Evolutionary conservation across 2,113 vertebrate genomes (phyloP).

Genomic region (Talpa occidentalis): DNA sequence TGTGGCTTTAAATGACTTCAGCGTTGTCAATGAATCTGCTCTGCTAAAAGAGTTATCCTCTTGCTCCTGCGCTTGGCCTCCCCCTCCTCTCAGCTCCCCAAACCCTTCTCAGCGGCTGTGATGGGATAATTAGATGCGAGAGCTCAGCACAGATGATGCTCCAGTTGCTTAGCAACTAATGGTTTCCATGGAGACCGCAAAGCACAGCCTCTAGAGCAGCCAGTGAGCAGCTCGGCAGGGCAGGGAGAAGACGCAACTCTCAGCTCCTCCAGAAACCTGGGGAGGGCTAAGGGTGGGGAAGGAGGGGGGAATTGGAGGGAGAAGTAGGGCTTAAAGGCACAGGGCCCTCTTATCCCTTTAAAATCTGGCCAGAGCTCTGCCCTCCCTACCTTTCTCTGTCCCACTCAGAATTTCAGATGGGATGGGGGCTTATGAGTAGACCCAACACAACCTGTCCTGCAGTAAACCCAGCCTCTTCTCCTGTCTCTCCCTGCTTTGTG

Average conservation of each 20-base stretch:
- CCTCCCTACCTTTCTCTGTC: not conserved
- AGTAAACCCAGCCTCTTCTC: not conserved
- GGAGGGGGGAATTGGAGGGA: constrained; percentile 45
- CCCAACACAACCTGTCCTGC: not conserved
- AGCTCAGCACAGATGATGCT: constrained; percentile 90
- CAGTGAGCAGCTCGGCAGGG: constrained; percentile 88
- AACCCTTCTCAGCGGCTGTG: constrained; percentile 85
- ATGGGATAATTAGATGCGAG: constrained; percentile 93
- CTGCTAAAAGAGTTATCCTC: constrained; percentile 84
- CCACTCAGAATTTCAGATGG: constrained; percentile 20
- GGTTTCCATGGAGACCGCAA: constrained; percentile 93
- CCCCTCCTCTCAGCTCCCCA: constrained; percentile 82
- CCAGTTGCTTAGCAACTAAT: constrained; percentile 95
- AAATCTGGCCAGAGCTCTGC: constrained; percentile 48
- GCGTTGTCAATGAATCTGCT: constrained; percentile 81
- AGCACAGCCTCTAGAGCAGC: constrained; percentile 89
- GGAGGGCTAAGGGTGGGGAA: constrained; percentile 75
- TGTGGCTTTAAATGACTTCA: constrained; percentile 85
- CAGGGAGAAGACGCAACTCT: constrained; percentile 84
- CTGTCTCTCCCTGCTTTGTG: constrained; percentile 30
- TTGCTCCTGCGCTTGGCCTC: constrained; percentile 72
- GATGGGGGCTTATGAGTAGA: not conserved
- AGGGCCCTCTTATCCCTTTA: constrained; percentile 63
- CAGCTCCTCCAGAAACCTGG: constrained; percentile 83
- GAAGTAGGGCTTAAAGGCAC: constrained; percentile 83